Base-by-base conservation (phyloP, 2,888 invertebrate species). In the Perizoma affinitatum region DNA sequence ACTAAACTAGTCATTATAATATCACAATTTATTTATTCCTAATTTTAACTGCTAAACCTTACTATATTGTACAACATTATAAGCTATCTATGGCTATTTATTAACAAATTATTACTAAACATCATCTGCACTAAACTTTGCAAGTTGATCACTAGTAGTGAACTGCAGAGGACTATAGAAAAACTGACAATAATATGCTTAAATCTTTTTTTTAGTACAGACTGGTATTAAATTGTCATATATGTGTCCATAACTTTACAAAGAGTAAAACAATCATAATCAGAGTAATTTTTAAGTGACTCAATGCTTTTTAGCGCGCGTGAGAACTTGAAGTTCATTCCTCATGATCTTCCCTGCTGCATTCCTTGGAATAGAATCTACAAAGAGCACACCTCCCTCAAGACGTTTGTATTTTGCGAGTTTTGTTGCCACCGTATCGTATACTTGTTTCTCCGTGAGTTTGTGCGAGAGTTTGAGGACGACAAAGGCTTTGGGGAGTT, bases 321-420 rank as follows among this genome's bases (percentile, higher is more conserved):
- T 85, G 38, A 92, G 77, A 50, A 93, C 91, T 88, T 93, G 95
- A 8, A 96, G 88, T 84, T 95, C 94, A 66, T 95, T 94, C 67
- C 96, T 93, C 76, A 96, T 82, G 46, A 96, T 96, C 87, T 97
- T 97, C 5, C 97, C 96, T 4, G 96, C 94, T 0, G 94, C 94
- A 71, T 96, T 96, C 79, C 96, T 95, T 0, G 96, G 96, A 72
- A 97, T 95, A 0, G 90, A 71, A 2, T 95, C 93, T 33, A 96
- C 84, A 78, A 96, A 95, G 49, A 92, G 88, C 4, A 96, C 94
- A 1, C 96, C 96, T 1, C 95, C 96, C 54, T 95, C 93, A 33
- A 96, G 85, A 73, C 94, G 94, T 79, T 97, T 97, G 86, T 96
- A 96, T 68, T 94, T 93, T 0, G 95, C 94, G 5, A 96, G 94